Conservation (phyloP, 2,797 vertebrate species). For the Garrulus glandarius region DNA sequence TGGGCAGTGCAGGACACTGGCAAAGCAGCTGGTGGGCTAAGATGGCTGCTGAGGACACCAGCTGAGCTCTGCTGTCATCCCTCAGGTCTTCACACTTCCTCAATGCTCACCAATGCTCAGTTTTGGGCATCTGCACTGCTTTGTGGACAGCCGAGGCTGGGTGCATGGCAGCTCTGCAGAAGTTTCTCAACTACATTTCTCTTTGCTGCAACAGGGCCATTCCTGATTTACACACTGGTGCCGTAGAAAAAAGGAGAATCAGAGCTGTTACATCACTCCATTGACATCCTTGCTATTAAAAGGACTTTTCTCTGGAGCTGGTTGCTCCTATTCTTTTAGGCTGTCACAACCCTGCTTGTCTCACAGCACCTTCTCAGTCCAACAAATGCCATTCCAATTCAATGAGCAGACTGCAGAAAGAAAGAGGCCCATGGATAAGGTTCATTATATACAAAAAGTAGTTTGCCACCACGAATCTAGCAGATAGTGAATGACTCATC, state of each 20-base stretch:
- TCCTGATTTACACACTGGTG: background rate
- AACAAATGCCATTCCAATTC: background rate
- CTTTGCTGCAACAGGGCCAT: background rate
- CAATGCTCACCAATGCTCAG: rapidly evolving
- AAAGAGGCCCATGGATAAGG: background rate
- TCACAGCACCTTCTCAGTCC: background rate
- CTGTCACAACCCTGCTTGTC: background rate
- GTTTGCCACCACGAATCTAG: background rate
- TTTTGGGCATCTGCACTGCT: background rate
- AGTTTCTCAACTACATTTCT: background rate
- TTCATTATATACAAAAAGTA: background rate
- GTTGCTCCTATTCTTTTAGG: background rate
- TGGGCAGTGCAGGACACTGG: rapidly evolving
- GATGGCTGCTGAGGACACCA: background rate
- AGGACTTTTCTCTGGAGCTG: background rate
- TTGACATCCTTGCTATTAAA: background rate
- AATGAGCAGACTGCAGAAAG: background rate
- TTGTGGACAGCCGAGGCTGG: background rate
- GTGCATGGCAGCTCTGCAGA: background rate
- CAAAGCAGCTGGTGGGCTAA: background rate
- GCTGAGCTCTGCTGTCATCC: background rate
- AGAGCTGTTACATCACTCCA: background rate
- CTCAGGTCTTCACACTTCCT: rapidly evolving
- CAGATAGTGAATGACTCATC: background rate
- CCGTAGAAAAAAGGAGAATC: background rate